A percentile compares a stretch with the other conserved stretches of the same genome.
Conservation (phyloP, 2,797 vertebrate species). For the Catostomus latipinnis region DNA sequence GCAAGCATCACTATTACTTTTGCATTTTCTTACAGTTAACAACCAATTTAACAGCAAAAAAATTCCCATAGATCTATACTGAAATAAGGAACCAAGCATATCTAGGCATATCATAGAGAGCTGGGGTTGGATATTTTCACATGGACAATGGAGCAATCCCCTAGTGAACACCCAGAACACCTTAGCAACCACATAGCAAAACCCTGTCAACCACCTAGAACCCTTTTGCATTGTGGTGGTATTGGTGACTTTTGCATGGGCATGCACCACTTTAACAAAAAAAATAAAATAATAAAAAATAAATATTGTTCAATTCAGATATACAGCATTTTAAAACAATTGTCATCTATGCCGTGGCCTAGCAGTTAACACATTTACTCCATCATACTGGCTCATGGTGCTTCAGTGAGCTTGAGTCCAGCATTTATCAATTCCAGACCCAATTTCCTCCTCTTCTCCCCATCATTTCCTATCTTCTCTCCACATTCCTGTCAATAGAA, state of each 20-base stretch:
- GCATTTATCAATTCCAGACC: constrained; percentile 9
- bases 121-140: not conserved
- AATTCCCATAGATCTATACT: no score
- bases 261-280: no score
- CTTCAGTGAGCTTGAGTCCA: constrained; percentile 7
- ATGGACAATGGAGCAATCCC: not conserved
- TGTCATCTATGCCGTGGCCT: not conserved
- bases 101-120: not conserved
- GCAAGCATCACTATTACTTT: not conserved
- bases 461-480: not conserved
- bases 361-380: not conserved
- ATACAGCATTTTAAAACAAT: not conserved
- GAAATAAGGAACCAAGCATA: not conserved
- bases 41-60: no score
- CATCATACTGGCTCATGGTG: not conserved
- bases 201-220: not conserved
- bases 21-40: not conserved
- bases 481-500: constrained; percentile 21
- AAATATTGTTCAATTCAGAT: no score
- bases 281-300: no score
- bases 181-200: not conserved
- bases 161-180: not conserved
- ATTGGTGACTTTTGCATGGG: no score
- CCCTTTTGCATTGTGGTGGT: not conserved
- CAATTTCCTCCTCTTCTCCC: not conserved